phyloP scores from a whole-genome alignment of 2,888 invertebrate genomes.

The Quadriops clusia region DNA sequence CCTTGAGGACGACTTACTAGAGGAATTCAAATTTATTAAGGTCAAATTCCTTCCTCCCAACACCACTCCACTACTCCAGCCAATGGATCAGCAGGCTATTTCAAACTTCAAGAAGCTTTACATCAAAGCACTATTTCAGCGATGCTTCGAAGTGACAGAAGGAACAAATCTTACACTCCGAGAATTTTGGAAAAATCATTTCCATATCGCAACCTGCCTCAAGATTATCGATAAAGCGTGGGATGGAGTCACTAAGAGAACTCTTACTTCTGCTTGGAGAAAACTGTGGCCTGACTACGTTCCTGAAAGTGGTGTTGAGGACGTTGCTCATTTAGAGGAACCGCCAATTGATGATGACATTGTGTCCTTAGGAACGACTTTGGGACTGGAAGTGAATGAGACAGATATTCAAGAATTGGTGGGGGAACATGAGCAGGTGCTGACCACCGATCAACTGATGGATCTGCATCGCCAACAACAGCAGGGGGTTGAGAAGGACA shows the following conservation, averaged over 20 bases:
- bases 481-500: too few species aligned
- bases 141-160: slow-evolving; percentile 12
- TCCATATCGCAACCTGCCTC: neutral
- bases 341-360: slow-evolving; percentile 4
- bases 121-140: slow-evolving; percentile 19
- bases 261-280: slow-evolving; percentile 12
- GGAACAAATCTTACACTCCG: slow-evolving; percentile 16
- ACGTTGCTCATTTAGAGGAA: slow-evolving; percentile 1
- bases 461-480: too few species aligned
- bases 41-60: slow-evolving; percentile 17
- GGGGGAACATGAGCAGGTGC: slow-evolving; percentile 6
- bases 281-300: neutral
- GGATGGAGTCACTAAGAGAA: slow-evolving; percentile 11
- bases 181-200: slow-evolving; percentile 19
- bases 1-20: slow-evolving; percentile 14
- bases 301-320: too few species aligned
- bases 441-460: slow-evolving; percentile 8
- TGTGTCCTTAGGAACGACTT: slow-evolving; percentile 4
- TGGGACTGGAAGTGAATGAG: slow-evolving; percentile 7
- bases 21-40: slow-evolving; percentile 13
- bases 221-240: slow-evolving; percentile 7
- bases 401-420: slow-evolving; percentile 8
- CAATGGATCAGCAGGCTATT: slow-evolving; percentile 22
- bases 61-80: slow-evolving; percentile 22
- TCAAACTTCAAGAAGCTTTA: slow-evolving; percentile 22